Base-by-base conservation (phyloP, 2,888 invertebrate species). In the Tenthredo distinguenda region DNA sequence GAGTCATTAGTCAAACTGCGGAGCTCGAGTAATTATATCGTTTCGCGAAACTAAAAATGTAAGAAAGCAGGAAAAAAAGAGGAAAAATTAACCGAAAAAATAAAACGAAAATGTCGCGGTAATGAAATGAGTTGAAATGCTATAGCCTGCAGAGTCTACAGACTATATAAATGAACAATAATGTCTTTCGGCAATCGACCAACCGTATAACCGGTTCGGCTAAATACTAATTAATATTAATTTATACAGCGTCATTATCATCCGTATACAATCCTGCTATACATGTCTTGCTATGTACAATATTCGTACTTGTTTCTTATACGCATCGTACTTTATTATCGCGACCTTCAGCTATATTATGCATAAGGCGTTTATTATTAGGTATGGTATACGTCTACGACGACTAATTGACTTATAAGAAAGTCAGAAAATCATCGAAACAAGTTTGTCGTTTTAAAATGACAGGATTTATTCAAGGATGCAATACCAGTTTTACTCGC, bases 191-290 rank as follows among this genome's bases (percentile, higher is more conserved):
- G 79, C 21, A 81, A 81, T 62, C 62, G 58, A 81, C 79, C 5
- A 40, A 81, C 21, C 58, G 37, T 40, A 62, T 81, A 58, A 62
- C 79, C 79, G 79, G 62, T 21, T 81, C 15, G 21, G 31, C 18
- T 37, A 34, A 77, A 50, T 77, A 34, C 77, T 77, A 81, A 81
- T 58, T 81, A 62, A 58, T 81, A 81, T 58, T 81, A 81, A 81
- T 81, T 77, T 58, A 81, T 58, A 81, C 79, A 26, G 40, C 47
- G 62, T 81, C 1, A 81, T 62, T 62, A 77, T 62, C 58, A 18
- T 81, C 34, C 62, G 62, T 62, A 62, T 40, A 58, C 4, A 62
- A 18, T 58, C 37, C 5, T 37, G 55, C 37, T 31, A 26, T 76
- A 47, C 50, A 47, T 76, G 76, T 6, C 15, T 76, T 40, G 15